These are phyloP conservation scores for Acyrthosiphon pisum DNA, from an alignment of 1,140 invertebrate species.

Conservation along the genomic window DNA sequence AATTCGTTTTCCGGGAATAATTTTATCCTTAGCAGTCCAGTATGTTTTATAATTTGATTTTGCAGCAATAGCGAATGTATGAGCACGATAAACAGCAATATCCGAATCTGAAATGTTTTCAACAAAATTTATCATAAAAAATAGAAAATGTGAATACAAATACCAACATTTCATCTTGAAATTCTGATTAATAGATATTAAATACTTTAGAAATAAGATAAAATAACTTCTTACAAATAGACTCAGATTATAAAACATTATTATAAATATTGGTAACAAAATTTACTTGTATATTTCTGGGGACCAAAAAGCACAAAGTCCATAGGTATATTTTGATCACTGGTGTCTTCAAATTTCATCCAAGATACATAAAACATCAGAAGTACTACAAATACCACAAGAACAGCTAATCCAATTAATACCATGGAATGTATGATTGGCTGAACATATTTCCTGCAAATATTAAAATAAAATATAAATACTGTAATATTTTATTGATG, in stretches of 20 bases:
- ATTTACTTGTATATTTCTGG: conserved; percentile 40
- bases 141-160: neutral
- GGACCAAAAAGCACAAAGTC: conserved; percentile 41
- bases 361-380: conserved; percentile 51
- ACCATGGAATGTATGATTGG: conserved; percentile 38
- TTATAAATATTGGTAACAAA: too few relatives aligned
- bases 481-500: neutral
- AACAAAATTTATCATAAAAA: neutral
- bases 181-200: neutral
- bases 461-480: neutral
- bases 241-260: too few relatives aligned
- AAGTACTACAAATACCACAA: conserved; percentile 5
- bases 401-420: conserved; percentile 19
- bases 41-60: neutral
- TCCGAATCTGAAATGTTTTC: neutral
- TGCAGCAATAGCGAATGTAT: conserved; percentile 23
- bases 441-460: conserved; percentile 25
- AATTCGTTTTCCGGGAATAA: conserved; percentile 33
- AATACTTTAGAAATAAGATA: too few relatives aligned
- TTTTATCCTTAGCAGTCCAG: conserved; percentile 18
- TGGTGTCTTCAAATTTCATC: conserved; percentile 29
- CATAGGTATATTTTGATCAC: conserved; percentile 25
- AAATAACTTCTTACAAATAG: too few relatives aligned
- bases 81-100: neutral
- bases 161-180: too few relatives aligned